These are phyloP conservation scores for Pseudobourletiella spinata DNA, from an alignment of 1,140 invertebrate genomes.

Conservation along the genomic window DNA sequence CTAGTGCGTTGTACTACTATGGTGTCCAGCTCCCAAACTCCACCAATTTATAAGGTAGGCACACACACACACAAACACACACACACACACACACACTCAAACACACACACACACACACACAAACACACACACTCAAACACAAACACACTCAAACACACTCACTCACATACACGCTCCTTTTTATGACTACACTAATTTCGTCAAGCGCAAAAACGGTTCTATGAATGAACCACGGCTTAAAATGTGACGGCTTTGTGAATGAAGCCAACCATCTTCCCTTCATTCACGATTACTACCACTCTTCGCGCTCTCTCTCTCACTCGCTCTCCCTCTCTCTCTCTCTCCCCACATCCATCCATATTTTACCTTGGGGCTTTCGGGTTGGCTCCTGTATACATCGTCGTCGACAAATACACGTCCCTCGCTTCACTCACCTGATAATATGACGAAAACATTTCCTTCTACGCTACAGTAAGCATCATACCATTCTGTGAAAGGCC, in stretches of 20 bases:
- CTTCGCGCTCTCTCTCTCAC: background rate
- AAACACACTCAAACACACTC: too few relatives aligned
- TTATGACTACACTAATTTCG: constrained; percentile 22
- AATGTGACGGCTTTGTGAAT: constrained; percentile 1
- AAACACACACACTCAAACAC: too few relatives aligned
- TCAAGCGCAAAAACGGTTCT: constrained; percentile 21
- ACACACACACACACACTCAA: too few relatives aligned
- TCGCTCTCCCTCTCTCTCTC: constrained; percentile 1
- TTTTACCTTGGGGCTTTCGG: background rate
- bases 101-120: too few relatives aligned
- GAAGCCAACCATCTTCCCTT: constrained; percentile 11
- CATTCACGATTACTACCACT: constrained; percentile 17
- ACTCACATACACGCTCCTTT: too few relatives aligned
- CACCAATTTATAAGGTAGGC: background rate
- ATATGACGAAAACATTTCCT: background rate
- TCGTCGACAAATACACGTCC: too few relatives aligned
- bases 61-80: too few relatives aligned
- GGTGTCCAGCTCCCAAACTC: background rate
- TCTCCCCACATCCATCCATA: background rate
- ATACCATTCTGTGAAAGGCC: too few relatives aligned
- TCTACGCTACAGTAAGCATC: background rate
- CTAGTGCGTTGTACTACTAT: too few relatives aligned
- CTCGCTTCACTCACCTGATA: too few relatives aligned
- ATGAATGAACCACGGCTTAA: constrained; percentile 20
- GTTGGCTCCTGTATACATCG: too few relatives aligned